Evolutionary conservation across 2,797 vertebrate species (phyloP).

Genomic region (Balearica regulorum): DNA sequence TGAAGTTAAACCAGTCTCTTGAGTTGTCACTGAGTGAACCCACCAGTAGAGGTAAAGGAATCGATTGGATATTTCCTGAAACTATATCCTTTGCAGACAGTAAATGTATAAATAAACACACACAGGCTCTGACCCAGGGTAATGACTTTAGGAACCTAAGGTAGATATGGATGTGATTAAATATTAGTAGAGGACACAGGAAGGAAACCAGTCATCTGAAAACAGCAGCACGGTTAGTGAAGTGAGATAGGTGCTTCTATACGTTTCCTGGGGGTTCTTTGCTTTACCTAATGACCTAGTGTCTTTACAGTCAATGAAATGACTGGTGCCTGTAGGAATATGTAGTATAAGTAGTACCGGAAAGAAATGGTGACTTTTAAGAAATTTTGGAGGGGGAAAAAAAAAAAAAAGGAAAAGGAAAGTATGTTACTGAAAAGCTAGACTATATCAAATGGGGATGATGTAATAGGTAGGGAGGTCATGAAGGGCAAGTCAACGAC

Average conservation of each 20-base stretch:
- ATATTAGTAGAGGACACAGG: not conserved
- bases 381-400: not conserved
- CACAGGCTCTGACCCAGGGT: not conserved
- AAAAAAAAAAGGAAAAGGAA: not conserved
- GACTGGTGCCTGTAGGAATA: not conserved
- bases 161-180: not conserved
- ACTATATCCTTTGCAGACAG: not conserved
- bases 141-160: not conserved
- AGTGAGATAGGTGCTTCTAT: not conserved
- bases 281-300: not conserved
- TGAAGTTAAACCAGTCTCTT: not conserved
- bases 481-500: not conserved
- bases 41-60: not conserved
- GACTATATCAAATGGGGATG: not conserved
- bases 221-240: not conserved
- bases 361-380: not conserved
- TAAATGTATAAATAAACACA: not conserved
- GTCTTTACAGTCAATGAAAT: not conserved
- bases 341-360: not conserved
- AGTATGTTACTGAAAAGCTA: not conserved
- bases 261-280: not conserved
- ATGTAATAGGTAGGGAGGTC: not conserved
- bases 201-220: not conserved
- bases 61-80: not conserved
- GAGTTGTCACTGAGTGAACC: not conserved